Base-by-base conservation (phyloP, 2,888 invertebrate species). In the Leucania comma region DNA sequence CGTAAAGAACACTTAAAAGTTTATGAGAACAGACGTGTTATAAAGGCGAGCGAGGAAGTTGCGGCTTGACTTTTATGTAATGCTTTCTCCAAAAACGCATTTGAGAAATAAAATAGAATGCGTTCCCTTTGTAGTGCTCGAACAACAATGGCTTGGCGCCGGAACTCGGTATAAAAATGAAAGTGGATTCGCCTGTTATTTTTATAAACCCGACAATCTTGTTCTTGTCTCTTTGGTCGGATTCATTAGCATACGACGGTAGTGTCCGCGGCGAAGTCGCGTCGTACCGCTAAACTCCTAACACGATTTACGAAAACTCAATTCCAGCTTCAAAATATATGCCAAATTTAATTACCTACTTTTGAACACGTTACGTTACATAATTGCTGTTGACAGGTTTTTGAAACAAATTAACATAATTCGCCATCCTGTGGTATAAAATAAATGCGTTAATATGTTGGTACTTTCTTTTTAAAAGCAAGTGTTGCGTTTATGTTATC, bases 121-220 rank as follows among this genome's bases (percentile, higher is more conserved):
- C 89, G 90, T 86, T 92, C 91, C 92, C 91, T 91, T 91, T 92
- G 92, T 91, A 84, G 84, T 80, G 78, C 84, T 85, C 80, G 77
- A 84, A 91, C 88, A 92, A 95, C 94, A 94, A 95, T 94, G 86
- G 91, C 82, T 72, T 77, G 82, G 83, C 91, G 88, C 92, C 94
- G 93, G 93, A 94, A 93, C 93, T 94, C 85, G 80, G 88, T 92
- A 92, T 90, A 94, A 95, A 95, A 95, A 95, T 93, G 95, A 95
- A 95, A 95, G 95, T 95, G 95, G 94, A 94, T 91, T 93, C 89
- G 92, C 93, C 88, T 94, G 93, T 94, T 95, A 94, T 95, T 93
- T 93, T 93, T 93, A 93, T 92, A 92, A 94, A 93, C 91, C 91
- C 87, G 94, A 91, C 93, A 91, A 91, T 94, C 94, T 94, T 90